Base-by-base conservation (phyloP, 2,797 vertebrate species). In the Margarornis squamiger region DNA sequence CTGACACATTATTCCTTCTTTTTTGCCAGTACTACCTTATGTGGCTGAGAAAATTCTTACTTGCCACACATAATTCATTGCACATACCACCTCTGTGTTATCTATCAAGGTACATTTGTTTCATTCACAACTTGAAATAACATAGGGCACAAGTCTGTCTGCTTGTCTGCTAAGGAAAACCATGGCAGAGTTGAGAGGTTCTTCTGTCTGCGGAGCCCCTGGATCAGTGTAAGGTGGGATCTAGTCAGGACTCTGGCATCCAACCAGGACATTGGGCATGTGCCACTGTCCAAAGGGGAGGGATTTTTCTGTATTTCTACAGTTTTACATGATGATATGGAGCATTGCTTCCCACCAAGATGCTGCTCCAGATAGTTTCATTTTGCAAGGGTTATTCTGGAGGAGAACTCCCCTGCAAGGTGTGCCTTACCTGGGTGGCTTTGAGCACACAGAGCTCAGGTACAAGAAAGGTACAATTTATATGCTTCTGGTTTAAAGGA, bases 41-140 rank as follows among this genome's bases (percentile, higher is more conserved):
- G 45, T 45, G 45, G 45, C 10, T 45, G 27, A 77, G 43, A 72
- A 84, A 83, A n/a, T 70, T 66, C 4, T 52, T 59, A 27, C 34
- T 65, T 57, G 6, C 51, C 30, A 34, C 3, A 12, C 3, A 4
- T 0, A 0, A 72, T 43, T 24, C 27, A 26, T 3, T 14, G 58
- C 23, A 45, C 4, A 12, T 34, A 38, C 4, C 0, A 0, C 17
- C 34, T 34, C 43, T 58, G 4, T n/a, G 19, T 32, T 79, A n/a
- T 32, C n/a, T 68, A 24, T 9, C 24, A 68, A 61, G 21, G 20
- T 36, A 48, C 4, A 17, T 9, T 36, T 16, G 17, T 41, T 75
- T 63, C 32, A 34, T 57, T 65, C 26, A 57, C 15, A 57, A 7
- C 30, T 75, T 68, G 34, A 85, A 61, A 54, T 45, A 48, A 61